Conservation (phyloP, 2,888 invertebrate genomes). For the Parnassius mnemosyne region DNA sequence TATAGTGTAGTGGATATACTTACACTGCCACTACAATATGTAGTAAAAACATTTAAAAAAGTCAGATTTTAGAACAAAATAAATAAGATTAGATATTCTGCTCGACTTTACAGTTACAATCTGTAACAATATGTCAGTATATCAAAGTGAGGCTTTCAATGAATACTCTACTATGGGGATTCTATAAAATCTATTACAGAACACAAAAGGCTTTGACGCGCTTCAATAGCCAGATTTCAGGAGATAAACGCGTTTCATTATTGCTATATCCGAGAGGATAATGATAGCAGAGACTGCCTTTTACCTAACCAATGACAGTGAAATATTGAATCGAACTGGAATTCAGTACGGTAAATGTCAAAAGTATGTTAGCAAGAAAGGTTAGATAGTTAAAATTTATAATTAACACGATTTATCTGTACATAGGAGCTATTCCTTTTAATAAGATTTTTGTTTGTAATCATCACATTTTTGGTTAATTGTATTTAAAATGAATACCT, state of each 20-base stretch:
- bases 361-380: no score
- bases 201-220: constrained; percentile 27
- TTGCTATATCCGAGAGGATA: not conserved
- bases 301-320: not conserved
- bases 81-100: not conserved
- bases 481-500: no score
- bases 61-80: no score
- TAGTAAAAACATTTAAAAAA: no score
- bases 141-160: constrained; percentile 11
- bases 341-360: not conserved
- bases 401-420: no score
- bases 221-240: constrained; percentile 29
- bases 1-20: no score
- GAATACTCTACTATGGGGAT: constrained; percentile 7
- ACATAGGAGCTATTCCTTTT: no score
- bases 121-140: constrained; percentile 13
- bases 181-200: constrained; percentile 29
- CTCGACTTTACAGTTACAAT: constrained; percentile 1
- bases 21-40: no score
- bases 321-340: not conserved
- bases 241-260: constrained; percentile 30
- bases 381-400: no score
- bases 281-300: constrained; percentile 3
- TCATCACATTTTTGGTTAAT: no score
- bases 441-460: no score